Evolutionary conservation across 2,888 invertebrate genomes (phyloP).

Genomic region (Eupithecia subumbrata): DNA sequence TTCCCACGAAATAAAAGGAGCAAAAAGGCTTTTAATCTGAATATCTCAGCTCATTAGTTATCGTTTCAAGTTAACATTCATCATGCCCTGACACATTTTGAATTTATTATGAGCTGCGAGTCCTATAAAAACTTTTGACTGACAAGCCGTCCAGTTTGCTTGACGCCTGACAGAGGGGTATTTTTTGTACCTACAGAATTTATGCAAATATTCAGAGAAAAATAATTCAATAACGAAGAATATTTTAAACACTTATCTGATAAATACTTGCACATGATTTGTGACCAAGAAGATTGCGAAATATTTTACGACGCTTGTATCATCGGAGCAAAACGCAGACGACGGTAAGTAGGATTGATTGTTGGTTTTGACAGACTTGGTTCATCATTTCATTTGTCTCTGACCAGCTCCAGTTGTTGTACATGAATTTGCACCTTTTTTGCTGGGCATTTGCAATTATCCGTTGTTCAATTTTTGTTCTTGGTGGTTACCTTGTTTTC

Average conservation of each 20-base stretch:
- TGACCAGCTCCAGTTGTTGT: not conserved
- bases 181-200: constrained; percentile 15
- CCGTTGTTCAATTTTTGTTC: not conserved
- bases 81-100: constrained; percentile 68
- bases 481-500: not conserved
- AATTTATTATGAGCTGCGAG: constrained; percentile 72
- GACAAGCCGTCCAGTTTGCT: constrained; percentile 49
- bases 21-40: not conserved
- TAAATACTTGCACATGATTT: no score
- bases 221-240: not conserved
- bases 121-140: constrained; percentile 66
- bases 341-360: not conserved
- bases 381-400: not conserved
- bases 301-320: not conserved
- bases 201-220: constrained; percentile 7
- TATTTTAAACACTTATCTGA: not conserved
- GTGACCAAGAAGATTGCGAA: not conserved
- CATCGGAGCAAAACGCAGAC: not conserved
- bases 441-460: not conserved
- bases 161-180: constrained; percentile 18
- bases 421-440: not conserved
- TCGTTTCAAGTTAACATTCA: constrained; percentile 62
- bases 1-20: constrained; percentile 2
- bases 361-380: not conserved
- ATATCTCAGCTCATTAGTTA: constrained; percentile 41